Base-by-base conservation (phyloP, 2,888 invertebrate genomes). In the Lepas anatifera region DNA sequence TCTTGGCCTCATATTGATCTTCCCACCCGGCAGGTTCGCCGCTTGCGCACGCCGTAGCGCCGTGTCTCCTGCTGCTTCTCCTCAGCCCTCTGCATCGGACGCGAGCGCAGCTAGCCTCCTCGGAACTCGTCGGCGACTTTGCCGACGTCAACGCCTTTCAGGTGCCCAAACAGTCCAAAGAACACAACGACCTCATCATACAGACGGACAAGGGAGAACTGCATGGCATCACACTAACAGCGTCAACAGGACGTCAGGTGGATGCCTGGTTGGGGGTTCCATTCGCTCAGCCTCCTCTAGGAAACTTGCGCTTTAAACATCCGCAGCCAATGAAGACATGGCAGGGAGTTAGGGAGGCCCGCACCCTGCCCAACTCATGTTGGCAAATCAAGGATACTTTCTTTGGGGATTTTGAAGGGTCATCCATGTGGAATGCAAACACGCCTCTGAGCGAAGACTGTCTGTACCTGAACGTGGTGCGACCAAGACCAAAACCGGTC, bases 361-460 rank as follows among this genome's bases (percentile, higher is more conserved):
- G 92, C n/a, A 84, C 84, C 77, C 86, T 86, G 78, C 94, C 95
- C 73, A 92, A 93, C 79, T 87, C 92, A 73, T 96, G 96, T 84
- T 88, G 90, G 77, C 95, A 96, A 83, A 90, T 90, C 75, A 84
- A 89, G 77, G 95, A 96, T 83, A 90, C 89, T 1, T 87, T 91
- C 74, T 95, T 95, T 78, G 92, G 91, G 69, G 90, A 93, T 77
- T 94, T 94, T 78, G 52, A 70, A 58, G 75, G 95, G 41, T 88
- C 93, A 69, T 88, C 87, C 77, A 92, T 95, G 89, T 97, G 96
- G 96, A 95, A 95, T 81, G 91, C 95, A 64, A 95, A 96, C 80
- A 95, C 95, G 18, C 88, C 87, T 69, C 83, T 92, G 77, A 90
- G 87, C 79, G 96, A 97, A 84, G 96, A 97, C 82, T 97, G 97